phyloP scores from a whole-genome alignment of 2,113 vertebrate species.

The Bos taurus region ARS-UCD2.0 NC_037341.1:77694001-77694500 shows the following conservation, averaged over 20 bases:
- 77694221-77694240: not conserved
- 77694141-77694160: not conserved
- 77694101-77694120: not conserved
- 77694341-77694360: not conserved
- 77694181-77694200: accelerated
- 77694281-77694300: not conserved
- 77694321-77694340: not conserved
- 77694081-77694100: not conserved
- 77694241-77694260: accelerated
- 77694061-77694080: not conserved
- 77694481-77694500: not conserved
- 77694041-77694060: not conserved
- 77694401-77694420: too few species aligned
- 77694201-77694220: accelerated
- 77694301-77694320: not conserved
- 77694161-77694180: not conserved
- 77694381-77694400: not conserved
- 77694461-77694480: not conserved
- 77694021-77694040: not conserved
- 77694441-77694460: not conserved
- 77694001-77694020: not conserved
- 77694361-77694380: not conserved
- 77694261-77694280: not conserved
- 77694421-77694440: not conserved
- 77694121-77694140: not conserved